Conservation (phyloP, 2,113 vertebrate species). For the Marcusenius ussheri region DNA sequence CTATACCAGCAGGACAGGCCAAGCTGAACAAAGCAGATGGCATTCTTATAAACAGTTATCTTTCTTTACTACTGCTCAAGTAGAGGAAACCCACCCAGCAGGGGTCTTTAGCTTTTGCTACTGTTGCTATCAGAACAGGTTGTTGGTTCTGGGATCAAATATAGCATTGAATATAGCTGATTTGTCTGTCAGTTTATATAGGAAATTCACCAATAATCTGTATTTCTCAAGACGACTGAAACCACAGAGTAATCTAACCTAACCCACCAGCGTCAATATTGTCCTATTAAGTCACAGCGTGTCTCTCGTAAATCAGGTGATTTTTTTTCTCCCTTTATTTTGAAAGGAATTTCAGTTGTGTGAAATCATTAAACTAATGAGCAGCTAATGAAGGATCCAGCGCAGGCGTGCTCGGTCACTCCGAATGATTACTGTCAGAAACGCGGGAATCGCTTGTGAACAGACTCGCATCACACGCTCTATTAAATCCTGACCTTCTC, state of each 20-base stretch:
- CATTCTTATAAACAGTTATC: neutral
- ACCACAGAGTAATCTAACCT: neutral
- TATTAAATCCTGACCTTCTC: neutral
- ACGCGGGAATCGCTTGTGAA: neutral
- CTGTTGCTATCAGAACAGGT: neutral
- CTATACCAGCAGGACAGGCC: neutral
- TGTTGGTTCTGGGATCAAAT: neutral
- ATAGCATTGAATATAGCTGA: neutral
- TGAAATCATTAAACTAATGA: neutral
- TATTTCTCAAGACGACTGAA: neutral
- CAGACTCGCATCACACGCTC: neutral
- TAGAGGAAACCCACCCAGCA: neutral
- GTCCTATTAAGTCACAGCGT: neutral
- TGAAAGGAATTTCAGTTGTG: neutral
- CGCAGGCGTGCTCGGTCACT: neutral
- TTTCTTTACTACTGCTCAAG: neutral
- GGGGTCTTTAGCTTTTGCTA: neutral
- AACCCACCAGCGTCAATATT: neutral
- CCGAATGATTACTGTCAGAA: neutral
- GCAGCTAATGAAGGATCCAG: neutral
- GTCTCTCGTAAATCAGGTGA: neutral
- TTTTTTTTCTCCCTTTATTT: too few relatives aligned
- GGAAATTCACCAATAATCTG: neutral
- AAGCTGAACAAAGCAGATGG: neutral
- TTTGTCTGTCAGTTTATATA: neutral